Evolutionary conservation across 92 coral and sea anemone species (phyloP).

Genomic region (Porites lobata): DNA sequence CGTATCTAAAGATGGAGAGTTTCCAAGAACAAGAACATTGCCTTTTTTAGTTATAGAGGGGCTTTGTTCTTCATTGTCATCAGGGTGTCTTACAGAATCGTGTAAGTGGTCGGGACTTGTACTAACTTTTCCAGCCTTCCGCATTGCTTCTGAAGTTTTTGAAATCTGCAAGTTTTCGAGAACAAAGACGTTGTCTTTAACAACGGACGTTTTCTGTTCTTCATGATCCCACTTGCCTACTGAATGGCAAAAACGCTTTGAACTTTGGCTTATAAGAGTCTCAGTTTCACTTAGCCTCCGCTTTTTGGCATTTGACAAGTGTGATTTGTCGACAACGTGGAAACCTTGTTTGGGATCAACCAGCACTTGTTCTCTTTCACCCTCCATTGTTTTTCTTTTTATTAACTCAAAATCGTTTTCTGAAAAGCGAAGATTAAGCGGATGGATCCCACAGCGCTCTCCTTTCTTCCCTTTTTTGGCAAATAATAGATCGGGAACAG

Average conservation of each 20-base stretch:
- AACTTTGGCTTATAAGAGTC: not conserved
- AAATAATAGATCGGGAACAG: not conserved
- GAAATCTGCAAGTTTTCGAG: not conserved
- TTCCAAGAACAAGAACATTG: not conserved
- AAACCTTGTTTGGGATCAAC: not conserved
- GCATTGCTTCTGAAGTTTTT: no score
- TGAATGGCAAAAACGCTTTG: not conserved
- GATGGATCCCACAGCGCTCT: constrained; percentile 1
- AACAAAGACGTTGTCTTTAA: not conserved
- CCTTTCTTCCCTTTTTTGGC: not conserved
- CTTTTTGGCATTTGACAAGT: not conserved
- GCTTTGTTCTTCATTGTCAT: not conserved
- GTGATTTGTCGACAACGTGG: not conserved
- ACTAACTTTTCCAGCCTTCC: no score
- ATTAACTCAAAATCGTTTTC: constrained; percentile 1
- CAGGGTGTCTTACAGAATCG: no score
- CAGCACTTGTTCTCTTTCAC: constrained; percentile 5
- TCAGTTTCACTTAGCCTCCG: not conserved
- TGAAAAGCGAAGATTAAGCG: not conserved
- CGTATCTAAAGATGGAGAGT: not conserved
- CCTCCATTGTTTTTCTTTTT: constrained; percentile 5
- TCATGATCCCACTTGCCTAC: not conserved
- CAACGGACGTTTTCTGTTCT: not conserved
- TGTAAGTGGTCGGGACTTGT: no score
- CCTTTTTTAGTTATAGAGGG: not conserved